A percentile compares a stretch with the other conserved stretches of the same genome.
Evolutionary conservation across 2,113 vertebrate genomes (phyloP).

Genomic region (Speoplatyrhinus poulsoni): DNA sequence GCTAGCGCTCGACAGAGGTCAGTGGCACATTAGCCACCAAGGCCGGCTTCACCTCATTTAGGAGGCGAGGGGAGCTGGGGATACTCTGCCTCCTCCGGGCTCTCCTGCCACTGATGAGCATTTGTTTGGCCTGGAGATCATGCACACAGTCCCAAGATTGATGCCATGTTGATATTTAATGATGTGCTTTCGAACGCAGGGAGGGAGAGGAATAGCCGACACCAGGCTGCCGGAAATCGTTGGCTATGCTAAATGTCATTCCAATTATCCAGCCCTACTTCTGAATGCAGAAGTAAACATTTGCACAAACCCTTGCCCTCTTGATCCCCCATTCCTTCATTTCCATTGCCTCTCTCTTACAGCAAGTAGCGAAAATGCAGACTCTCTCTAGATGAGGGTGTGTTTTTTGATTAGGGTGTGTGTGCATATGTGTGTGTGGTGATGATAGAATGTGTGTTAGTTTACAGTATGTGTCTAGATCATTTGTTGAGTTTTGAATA

Average conservation of each 20-base stretch:
- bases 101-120: slow-evolving; percentile 53
- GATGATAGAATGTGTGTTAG: background rate
- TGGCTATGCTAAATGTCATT: slow-evolving; percentile 74
- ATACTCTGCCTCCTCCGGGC: slow-evolving; percentile 39
- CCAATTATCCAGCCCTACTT: slow-evolving; percentile 69
- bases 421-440: background rate
- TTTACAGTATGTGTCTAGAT: background rate
- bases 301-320: slow-evolving; percentile 55
- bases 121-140: slow-evolving; percentile 67
- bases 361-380: slow-evolving; percentile 20
- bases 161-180: slow-evolving; percentile 79
- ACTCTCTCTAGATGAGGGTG: background rate
- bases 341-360: background rate
- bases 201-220: slow-evolving; percentile 10
- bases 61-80: slow-evolving; percentile 24
- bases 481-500: background rate
- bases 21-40: slow-evolving; percentile 42
- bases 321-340: slow-evolving; percentile 24
- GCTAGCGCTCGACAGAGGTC: slow-evolving; percentile 41
- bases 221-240: slow-evolving; percentile 23
- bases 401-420: background rate
- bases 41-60: slow-evolving; percentile 52
- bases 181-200: slow-evolving; percentile 65
- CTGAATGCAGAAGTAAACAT: slow-evolving; percentile 67
- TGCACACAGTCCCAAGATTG: slow-evolving; percentile 52